These are phyloP conservation scores for Protonibea diacanthus DNA, from an alignment of 2,797 vertebrate species.

Conservation along the genomic window DNA sequence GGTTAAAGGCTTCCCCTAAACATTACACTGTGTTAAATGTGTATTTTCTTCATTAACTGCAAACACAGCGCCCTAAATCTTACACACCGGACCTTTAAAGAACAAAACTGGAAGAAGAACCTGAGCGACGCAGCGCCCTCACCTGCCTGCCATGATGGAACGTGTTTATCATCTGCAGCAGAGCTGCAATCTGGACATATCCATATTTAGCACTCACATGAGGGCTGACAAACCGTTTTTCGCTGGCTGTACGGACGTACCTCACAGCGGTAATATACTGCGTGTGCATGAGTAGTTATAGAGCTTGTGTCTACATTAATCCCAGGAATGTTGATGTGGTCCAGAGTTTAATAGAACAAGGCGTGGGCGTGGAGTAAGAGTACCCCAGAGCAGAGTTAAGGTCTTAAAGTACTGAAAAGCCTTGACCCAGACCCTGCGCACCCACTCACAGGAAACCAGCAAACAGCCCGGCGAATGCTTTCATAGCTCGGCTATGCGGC, in stretches of 20 bases:
- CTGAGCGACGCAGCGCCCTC: neutral
- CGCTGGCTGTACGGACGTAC: constrained; percentile 15
- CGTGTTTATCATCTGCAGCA: neutral
- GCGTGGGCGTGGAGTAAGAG: constrained; percentile 69
- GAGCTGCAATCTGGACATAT: constrained; percentile 12
- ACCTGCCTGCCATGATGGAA: constrained; percentile 11
- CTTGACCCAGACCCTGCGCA: constrained; percentile 74
- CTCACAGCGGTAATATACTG: constrained; percentile 31
- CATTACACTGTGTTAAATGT: too few species aligned
- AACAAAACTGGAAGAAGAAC: neutral
- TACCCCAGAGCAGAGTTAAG: constrained; percentile 69
- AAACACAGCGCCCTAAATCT: too few species aligned
- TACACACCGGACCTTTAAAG: too few species aligned
- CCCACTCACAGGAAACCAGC: constrained; percentile 74
- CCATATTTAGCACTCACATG: constrained; percentile 20
- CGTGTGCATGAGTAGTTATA: constrained; percentile 35
- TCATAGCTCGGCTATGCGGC: constrained; percentile 46
- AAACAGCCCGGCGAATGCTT: constrained; percentile 57
- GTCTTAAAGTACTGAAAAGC: constrained; percentile 74
- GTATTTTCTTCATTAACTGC: too few species aligned
- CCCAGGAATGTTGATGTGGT: constrained; percentile 68
- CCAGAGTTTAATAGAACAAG: constrained; percentile 67
- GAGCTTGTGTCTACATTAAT: constrained; percentile 56
- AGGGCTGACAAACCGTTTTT: constrained; percentile 12
- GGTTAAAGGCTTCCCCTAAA: too few species aligned